Conservation (phyloP, 2,888 invertebrate species). For the Acrobasis consociella region DNA sequence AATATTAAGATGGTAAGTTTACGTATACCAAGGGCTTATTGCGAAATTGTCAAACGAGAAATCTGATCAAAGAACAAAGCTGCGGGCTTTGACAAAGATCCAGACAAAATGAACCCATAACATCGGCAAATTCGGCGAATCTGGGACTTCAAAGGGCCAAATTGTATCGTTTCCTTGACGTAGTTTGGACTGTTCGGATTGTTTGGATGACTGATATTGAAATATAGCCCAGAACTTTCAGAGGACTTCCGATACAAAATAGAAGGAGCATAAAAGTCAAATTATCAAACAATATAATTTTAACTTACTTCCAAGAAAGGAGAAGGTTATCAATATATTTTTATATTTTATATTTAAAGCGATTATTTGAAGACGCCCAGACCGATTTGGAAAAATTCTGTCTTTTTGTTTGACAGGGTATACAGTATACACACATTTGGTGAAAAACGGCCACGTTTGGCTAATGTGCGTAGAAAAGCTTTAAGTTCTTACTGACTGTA, state of each 20-base stretch:
- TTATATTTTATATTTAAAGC: too few species aligned
- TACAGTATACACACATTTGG: too few species aligned
- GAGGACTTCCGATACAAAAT: background rate
- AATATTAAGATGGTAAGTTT: background rate
- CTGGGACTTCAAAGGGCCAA: background rate
- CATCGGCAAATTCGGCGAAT: conserved; percentile 1
- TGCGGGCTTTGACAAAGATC: background rate
- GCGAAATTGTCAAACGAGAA: too few species aligned
- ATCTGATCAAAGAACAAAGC: background rate
- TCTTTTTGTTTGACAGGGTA: too few species aligned
- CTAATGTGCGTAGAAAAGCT: too few species aligned
- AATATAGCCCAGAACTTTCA: background rate
- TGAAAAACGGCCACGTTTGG: too few species aligned
- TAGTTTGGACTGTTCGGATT: background rate
- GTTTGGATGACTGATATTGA: background rate
- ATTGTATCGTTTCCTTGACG: background rate
- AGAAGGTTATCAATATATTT: too few species aligned
- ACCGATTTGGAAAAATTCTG: too few species aligned
- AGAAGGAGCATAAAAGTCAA: background rate
- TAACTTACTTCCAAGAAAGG: too few species aligned
- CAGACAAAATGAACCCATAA: background rate
- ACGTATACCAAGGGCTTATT: too few species aligned
- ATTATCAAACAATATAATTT: background rate
- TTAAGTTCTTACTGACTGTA: too few species aligned
- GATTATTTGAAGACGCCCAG: too few species aligned